Base-by-base conservation (phyloP, 2,797 vertebrate genomes). In the Smutsia gigantea region DNA sequence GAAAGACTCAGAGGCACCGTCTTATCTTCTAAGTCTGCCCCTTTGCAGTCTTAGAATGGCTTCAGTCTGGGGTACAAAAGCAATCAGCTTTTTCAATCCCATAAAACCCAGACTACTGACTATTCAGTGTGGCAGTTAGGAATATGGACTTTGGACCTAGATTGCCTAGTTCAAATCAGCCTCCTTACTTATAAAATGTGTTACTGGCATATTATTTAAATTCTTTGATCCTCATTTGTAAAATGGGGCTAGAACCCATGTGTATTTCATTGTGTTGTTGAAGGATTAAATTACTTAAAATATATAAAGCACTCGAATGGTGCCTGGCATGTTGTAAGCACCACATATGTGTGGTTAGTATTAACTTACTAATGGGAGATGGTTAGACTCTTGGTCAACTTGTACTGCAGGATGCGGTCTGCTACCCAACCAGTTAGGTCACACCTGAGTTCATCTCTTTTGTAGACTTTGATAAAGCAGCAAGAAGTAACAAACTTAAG, bases 11-110 rank as follows among this genome's bases (percentile, higher is more conserved):
- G 25, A 75, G 93, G 25, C 17, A 34, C 71, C 23, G 1, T 25
- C 61, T 90, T 94, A 57, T 87, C 25, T 93, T 94, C 61, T 31
- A 90, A 90, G 6, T 49, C 46, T 5, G 39, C n/a, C 21, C 4
- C 13, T 88, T 93, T 86, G 63, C n/a, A 92, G 17, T 15, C 83
- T 87, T 87, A 84, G 37, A 92, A 63, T n/a, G 59, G 21, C 66
- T 57, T 75, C 53, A 81, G 37, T 86, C 55, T 82, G 19, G 0
- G 21, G 1, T 37, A 46, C 21, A 92, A 79, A 86, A 71, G 17
- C 42, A 95, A 92, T 71, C 64, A 75, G 86, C 3, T 7, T 96
- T 94, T 79, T 23, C 51, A 77, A 14, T 78, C 34, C 31, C 29
- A 19, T 61, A 46, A 87, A 18, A 42, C 18, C 59, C 57, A 31